A percentile compares a stretch with the other conserved stretches of the same genome.
Conservation (phyloP, 2,888 invertebrate genomes). For the Drosophila anomelani region DNA sequence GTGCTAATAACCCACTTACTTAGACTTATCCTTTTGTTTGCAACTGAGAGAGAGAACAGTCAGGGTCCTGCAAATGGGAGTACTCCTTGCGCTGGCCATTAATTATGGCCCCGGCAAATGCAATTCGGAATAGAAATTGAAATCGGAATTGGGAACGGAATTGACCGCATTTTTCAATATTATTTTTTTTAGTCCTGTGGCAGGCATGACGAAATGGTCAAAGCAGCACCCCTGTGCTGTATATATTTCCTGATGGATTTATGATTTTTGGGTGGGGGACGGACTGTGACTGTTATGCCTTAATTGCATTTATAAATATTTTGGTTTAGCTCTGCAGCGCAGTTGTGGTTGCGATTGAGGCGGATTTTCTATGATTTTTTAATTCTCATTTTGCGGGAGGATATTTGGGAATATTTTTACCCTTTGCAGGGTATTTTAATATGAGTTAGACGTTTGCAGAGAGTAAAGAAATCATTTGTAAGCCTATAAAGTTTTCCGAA, state of each 20-base stretch:
- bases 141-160: constrained; percentile 68
- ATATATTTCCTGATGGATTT: constrained; percentile 6
- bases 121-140: constrained; percentile 48
- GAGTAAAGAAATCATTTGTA: too few relatives aligned
- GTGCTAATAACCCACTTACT: constrained; percentile 83
- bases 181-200: constrained; percentile 7
- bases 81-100: constrained; percentile 63
- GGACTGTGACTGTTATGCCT: constrained; percentile 25
- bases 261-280: constrained; percentile 2
- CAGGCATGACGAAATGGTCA: constrained; percentile 37
- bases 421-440: too few relatives aligned
- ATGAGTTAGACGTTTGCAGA: too few relatives aligned
- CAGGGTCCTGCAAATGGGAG: background rate
- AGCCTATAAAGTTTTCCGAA: too few relatives aligned
- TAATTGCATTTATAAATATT: constrained; percentile 54
- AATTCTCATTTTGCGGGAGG: background rate
- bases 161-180: constrained; percentile 61
- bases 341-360: constrained; percentile 12
- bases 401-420: too few relatives aligned
- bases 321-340: constrained; percentile 26
- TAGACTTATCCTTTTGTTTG: constrained; percentile 77
- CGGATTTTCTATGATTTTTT: background rate
- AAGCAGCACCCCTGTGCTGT: constrained; percentile 21
- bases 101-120: constrained; percentile 54
- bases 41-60: constrained; percentile 1